Conservation (phyloP, 1,140 invertebrate genomes). For the Aphelenchoides fujianensis region DNA sequence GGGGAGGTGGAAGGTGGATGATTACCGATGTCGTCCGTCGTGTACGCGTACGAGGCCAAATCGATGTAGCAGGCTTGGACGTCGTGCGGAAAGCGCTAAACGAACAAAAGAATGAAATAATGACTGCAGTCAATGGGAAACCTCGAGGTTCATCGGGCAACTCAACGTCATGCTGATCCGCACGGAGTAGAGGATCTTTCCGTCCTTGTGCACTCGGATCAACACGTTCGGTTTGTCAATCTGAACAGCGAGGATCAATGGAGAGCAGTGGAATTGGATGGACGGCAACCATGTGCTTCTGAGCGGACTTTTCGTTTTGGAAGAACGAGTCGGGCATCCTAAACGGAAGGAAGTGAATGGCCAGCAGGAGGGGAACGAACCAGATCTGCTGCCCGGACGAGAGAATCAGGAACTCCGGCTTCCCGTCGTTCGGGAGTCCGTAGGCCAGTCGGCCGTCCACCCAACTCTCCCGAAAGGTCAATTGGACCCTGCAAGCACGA, state of each 20-base stretch:
- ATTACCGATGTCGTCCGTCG: slow-evolving; percentile 56
- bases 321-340: slow-evolving; percentile 62
- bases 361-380: no score
- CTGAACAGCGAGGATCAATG: no score
- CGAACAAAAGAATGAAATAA: no score
- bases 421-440: slow-evolving; percentile 62
- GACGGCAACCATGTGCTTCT: slow-evolving; percentile 84
- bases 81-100: slow-evolving; percentile 89
- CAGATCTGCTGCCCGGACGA: slow-evolving; percentile 61
- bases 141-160: slow-evolving; percentile 75
- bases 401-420: slow-evolving; percentile 59
- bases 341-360: no score
- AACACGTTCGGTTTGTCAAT: slow-evolving; percentile 70
- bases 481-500: slow-evolving; percentile 68
- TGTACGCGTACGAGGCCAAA: slow-evolving; percentile 71
- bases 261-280: no score
- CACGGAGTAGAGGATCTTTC: slow-evolving; percentile 91
- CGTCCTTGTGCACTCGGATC: slow-evolving; percentile 89
- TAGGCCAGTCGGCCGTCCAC: slow-evolving; percentile 84
- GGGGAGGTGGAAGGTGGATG: slow-evolving; percentile 10
- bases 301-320: slow-evolving; percentile 91
- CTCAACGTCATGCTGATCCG: slow-evolving; percentile 74
- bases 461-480: slow-evolving; percentile 93
- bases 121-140: no score
- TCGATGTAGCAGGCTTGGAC: slow-evolving; percentile 84